Evolutionary conservation across 2,888 invertebrate genomes (phyloP), one percentile per base, ranked within the genome.

Genomic region (Andrena camellia): DNA sequence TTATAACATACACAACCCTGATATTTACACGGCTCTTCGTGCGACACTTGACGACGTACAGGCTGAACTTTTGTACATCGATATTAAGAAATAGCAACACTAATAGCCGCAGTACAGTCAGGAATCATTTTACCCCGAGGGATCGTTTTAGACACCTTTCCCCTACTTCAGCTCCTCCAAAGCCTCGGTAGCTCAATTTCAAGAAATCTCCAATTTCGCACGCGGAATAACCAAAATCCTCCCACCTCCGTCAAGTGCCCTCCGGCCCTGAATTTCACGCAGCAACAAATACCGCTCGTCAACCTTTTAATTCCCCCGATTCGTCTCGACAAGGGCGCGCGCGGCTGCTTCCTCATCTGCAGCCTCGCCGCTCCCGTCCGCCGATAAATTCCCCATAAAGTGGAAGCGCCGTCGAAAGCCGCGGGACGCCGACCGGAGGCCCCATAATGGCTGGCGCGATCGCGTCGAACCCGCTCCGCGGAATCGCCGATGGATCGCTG

Each of bases 361-460:
- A 20, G 20, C 35, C 23, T 50, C 23, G 10, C 35, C 50, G 8
- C n/a, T 23, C 42, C 33, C 77, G 29, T 52, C 29, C 17, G 17
- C 48, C 57, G 42, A 79, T 70, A 59, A 79, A 79, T 79, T 70
- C 33, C 26, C 69, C 80, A 4, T 33, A 79, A 70, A 79, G 69
- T 42, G 79, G 59, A 60, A 50, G 42, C 79, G 62, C 48, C 59
- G 62, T 54, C 50, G 62, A 54, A 29, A 78, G 31, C 64, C n/a
- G 2, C 64, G 5, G 59, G 42, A 62, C 80, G 70, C 66, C 59
- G 13, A 60, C 5, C 31, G 42, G 29, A 48, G 42, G 60, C 50
- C 13, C 42, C 13, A 4, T 60, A 67, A 57, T 82, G 48, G 69
- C 66, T 60, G 26, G 50, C n/a, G 54, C 62, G 52, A 54, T 57